A percentile compares a stretch with the other conserved stretches of the same genome.
phyloP scores from a whole-genome alignment of 1,140 invertebrate genomes.

The Probaryconus sp. region DNA sequence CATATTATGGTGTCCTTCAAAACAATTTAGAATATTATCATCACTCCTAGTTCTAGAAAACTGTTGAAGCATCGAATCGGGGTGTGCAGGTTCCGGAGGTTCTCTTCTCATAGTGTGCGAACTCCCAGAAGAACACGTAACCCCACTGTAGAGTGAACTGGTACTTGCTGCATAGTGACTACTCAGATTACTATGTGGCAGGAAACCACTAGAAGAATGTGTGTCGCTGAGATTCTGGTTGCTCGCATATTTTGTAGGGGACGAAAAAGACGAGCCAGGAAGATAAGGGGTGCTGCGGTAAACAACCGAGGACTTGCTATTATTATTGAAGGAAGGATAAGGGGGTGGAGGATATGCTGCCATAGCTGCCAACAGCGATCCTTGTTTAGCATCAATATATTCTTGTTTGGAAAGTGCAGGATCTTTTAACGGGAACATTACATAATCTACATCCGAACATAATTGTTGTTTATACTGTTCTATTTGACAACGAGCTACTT shows the following conservation, averaged over 20 bases:
- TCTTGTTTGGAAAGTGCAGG: constrained; percentile 92
- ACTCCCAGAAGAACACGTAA: constrained; percentile 75
- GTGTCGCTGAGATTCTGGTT: constrained; percentile 84
- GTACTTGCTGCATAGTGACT: constrained; percentile 75
- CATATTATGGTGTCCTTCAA: constrained; percentile 76
- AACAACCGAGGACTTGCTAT: constrained; percentile 83
- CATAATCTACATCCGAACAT: constrained; percentile 93
- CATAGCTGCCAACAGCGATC: constrained; percentile 82
- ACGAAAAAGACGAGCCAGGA: constrained; percentile 81
- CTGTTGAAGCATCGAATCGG: constrained; percentile 70
- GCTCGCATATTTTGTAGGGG: constrained; percentile 84
- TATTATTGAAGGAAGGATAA: constrained; percentile 77
- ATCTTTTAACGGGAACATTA: constrained; percentile 92
- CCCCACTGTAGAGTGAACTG: constrained; percentile 77
- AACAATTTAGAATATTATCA: constrained; percentile 86
- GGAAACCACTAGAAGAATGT: constrained; percentile 63
- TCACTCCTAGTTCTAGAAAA: constrained; percentile 86
- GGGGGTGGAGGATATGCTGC: constrained; percentile 80
- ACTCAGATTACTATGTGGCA: constrained; percentile 68
- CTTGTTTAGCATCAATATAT: constrained; percentile 91
- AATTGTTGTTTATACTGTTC: constrained; percentile 91
- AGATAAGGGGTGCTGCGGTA: constrained; percentile 89
- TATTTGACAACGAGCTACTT: constrained; percentile 86
- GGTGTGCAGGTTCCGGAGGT: constrained; percentile 78
- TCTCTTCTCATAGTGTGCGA: constrained; percentile 78